Evolutionary conservation across 2,888 invertebrate species (phyloP).

Genomic region (Diploptera punctata): DNA sequence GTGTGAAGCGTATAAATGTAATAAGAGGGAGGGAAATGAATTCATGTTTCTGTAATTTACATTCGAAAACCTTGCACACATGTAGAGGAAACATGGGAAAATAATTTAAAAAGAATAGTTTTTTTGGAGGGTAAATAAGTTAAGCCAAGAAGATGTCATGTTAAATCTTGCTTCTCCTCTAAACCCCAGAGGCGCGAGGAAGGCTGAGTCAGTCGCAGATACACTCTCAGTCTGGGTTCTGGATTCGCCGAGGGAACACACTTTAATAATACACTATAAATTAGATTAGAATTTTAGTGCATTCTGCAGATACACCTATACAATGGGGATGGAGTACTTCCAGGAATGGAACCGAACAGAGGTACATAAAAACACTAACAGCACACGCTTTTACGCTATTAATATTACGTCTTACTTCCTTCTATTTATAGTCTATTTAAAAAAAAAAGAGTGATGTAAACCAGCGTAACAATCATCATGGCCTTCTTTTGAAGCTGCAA

Average conservation of each 20-base stretch:
- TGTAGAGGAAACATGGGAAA: not conserved
- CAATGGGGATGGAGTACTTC: slow-evolving; percentile 57
- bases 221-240: slow-evolving; percentile 2
- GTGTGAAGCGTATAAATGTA: not conserved
- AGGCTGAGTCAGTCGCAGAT: slow-evolving; percentile 1
- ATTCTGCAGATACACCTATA: not conserved
- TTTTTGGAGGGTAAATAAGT: not conserved
- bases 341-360: slow-evolving; percentile 52
- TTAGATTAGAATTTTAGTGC: too few species aligned
- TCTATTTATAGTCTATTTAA: too few species aligned
- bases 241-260: not conserved
- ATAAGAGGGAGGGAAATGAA: not conserved
- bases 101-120: not conserved
- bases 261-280: not conserved
- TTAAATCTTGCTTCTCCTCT: not conserved
- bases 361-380: not conserved
- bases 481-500: too few species aligned
- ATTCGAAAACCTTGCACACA: too few species aligned
- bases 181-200: not conserved
- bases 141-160: not conserved
- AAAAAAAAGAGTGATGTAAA: too few species aligned
- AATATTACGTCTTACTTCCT: too few species aligned
- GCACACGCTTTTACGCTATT: too few species aligned
- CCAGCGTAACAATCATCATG: too few species aligned
- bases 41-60: not conserved